Base-by-base conservation (phyloP, 2,888 invertebrate species). In the Copidosoma aretas region DNA sequence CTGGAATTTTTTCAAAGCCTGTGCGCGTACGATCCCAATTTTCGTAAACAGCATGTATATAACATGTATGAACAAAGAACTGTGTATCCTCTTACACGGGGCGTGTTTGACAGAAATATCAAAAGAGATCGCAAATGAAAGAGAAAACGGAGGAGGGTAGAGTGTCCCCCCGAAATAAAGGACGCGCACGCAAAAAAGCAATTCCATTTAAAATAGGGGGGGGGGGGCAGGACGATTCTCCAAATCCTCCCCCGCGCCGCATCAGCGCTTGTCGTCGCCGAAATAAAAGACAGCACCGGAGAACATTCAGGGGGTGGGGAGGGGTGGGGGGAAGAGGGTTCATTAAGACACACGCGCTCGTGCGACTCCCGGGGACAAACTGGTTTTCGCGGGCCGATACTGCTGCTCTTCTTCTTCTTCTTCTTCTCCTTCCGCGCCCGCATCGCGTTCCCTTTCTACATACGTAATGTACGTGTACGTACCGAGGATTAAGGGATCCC, bases 371-470 rank as follows among this genome's bases (percentile, higher is more conserved):
- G 21, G 64, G 77, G 74, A 75, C 74, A 78, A 80, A 80, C 80
- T 80, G 80, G 80, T 80, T 80, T 78, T 65, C 60, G 77, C 77
- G 78, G 76, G 74, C 68, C 71, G 32, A 8, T n/a, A n/a, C 32
- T 32, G 73, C 74, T 76, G 75, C 75, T 75, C 76, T 69, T 75
- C 51, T 43, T 72, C 68, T 69, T 70, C 65, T 65, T 22, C 19
- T n/a, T 22, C 19, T 21, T 70, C 73, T 61, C 72, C 73, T 74
- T 41, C 52, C 43, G 41, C 56, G 12, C 54, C 63, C 60, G 58
- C 49, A 62, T 68, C 24, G 41, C n/a, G 39, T 32, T 60, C 56
- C 17, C 60, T 60, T 66, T 60, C 53, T 46, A 70, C 56, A 70
- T 32, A 32, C 32, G 32, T n/a, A n/a, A n/a, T n/a, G n/a, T n/a